Evolutionary conservation across 2,113 vertebrate species (phyloP).

Genomic region (Tonatia bakeri): DNA sequence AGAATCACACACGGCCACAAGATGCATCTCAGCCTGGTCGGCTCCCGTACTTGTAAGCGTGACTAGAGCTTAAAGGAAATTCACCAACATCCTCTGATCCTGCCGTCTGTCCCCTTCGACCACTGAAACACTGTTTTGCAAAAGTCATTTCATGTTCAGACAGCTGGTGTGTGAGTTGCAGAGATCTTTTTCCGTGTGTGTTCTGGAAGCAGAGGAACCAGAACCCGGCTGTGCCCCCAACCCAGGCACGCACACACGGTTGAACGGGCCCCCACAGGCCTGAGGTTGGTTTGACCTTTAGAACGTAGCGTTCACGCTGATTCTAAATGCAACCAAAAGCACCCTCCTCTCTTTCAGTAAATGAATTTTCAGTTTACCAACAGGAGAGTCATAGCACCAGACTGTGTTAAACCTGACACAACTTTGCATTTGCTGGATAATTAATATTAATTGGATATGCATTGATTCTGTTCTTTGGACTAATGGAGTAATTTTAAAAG

Average conservation of each 20-base stretch:
- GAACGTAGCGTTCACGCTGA: background rate
- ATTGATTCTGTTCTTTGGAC: conserved; percentile 65
- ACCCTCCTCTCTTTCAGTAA: background rate
- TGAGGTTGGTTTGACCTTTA: conserved; percentile 48
- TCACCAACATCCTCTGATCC: background rate
- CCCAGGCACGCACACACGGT: background rate
- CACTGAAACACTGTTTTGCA: background rate
- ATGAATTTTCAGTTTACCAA: conserved; percentile 55
- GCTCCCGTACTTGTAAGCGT: background rate
- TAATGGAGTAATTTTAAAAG: conserved; percentile 68
- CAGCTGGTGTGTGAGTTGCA: background rate
- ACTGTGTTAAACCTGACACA: background rate
- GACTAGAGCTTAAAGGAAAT: background rate
- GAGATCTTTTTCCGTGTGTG: background rate
- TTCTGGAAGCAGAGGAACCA: background rate
- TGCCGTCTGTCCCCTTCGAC: background rate
- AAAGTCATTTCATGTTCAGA: background rate
- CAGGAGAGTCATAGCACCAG: conserved; percentile 33
- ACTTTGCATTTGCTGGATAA: conserved; percentile 41
- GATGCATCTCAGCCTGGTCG: fast-evolving
- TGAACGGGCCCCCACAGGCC: background rate
- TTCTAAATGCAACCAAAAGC: background rate
- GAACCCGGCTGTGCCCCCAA: too few relatives aligned
- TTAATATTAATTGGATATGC: conserved; percentile 66
- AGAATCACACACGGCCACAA: fast-evolving